A percentile compares a stretch with the other conserved stretches of the same genome.
phyloP scores from a whole-genome alignment of 2,797 vertebrate species.

The Gobionotothen gibberifrons region DNA sequence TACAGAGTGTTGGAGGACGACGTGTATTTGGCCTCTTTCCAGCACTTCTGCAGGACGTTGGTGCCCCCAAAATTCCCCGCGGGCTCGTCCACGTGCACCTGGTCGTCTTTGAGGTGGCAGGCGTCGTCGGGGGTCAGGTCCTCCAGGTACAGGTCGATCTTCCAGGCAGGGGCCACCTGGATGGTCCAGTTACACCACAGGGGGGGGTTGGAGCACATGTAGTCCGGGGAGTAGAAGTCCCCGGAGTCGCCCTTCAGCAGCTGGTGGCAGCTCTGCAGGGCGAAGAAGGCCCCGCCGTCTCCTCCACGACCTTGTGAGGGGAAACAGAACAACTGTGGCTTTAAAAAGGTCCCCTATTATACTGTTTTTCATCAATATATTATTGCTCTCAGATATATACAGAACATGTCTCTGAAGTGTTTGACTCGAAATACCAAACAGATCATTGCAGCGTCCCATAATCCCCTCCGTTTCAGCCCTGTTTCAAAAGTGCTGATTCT shows the following conservation, averaged over 20 bases:
- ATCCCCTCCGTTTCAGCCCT: no score
- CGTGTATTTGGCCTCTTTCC: conserved; percentile 73
- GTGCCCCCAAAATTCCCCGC: conserved; percentile 3
- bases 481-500: no score
- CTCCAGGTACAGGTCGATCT: conserved; percentile 79
- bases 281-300: conserved; percentile 73
- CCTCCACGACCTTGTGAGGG: conserved; percentile 38
- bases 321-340: not conserved
- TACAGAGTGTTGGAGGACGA: conserved; percentile 72
- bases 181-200: conserved; percentile 89
- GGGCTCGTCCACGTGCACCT: conserved; percentile 83
- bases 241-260: conserved; percentile 59
- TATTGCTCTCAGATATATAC: no score
- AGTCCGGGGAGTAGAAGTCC: conserved; percentile 85
- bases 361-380: no score
- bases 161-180: conserved; percentile 71
- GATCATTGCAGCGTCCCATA: no score
- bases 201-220: conserved; percentile 83
- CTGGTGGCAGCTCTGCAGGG: conserved; percentile 84
- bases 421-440: no score
- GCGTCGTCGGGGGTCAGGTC: conserved; percentile 73
- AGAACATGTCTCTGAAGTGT: no score
- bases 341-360: no score
- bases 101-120: conserved; percentile 81
- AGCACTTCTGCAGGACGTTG: conserved; percentile 80